Percentiles rank a stretch among this genome's conserved stretches.
phyloP scores from a whole-genome alignment of 2,888 invertebrate species.

The Herminia tarsipennalis region DNA sequence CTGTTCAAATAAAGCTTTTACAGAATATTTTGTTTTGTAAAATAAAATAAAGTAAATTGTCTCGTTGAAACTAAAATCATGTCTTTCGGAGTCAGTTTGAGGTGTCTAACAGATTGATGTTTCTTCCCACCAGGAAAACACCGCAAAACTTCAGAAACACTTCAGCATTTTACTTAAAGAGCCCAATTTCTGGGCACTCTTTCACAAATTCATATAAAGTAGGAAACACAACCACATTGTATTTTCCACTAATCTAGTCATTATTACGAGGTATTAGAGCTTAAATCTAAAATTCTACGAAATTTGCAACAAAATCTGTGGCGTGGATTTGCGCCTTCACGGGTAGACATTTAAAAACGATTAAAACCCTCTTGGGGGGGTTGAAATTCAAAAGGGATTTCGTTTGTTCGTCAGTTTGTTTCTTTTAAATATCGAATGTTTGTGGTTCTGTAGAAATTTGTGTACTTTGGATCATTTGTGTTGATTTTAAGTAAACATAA shows the following conservation, averaged over 20 bases:
- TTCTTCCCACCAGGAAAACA: constrained; percentile 13
- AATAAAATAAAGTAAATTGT: not conserved
- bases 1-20: constrained; percentile 4
- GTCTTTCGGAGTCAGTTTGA: constrained; percentile 3
- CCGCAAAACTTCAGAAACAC: constrained; percentile 12
- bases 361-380: constrained; percentile 48
- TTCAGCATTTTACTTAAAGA: constrained; percentile 24
- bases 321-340: constrained; percentile 32
- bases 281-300: constrained; percentile 16
- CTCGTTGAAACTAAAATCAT: constrained; percentile 11
- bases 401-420: constrained; percentile 36
- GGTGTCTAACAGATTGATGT: constrained; percentile 22
- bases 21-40: not conserved
- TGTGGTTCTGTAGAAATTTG: constrained; percentile 22
- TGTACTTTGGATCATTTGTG: too few relatives aligned
- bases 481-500: too few relatives aligned
- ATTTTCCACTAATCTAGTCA: not conserved
- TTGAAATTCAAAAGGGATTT: constrained; percentile 47
- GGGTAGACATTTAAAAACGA: constrained; percentile 52
- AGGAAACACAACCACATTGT: constrained; percentile 12
- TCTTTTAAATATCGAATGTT: constrained; percentile 24
- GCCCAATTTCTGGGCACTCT: constrained; percentile 25
- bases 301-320: constrained; percentile 3
- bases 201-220: constrained; percentile 41
- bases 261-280: constrained; percentile 7